These are phyloP conservation scores for Nannoperca obscura DNA, from an alignment of 2,797 vertebrate species.

Conservation along the genomic window DNA sequence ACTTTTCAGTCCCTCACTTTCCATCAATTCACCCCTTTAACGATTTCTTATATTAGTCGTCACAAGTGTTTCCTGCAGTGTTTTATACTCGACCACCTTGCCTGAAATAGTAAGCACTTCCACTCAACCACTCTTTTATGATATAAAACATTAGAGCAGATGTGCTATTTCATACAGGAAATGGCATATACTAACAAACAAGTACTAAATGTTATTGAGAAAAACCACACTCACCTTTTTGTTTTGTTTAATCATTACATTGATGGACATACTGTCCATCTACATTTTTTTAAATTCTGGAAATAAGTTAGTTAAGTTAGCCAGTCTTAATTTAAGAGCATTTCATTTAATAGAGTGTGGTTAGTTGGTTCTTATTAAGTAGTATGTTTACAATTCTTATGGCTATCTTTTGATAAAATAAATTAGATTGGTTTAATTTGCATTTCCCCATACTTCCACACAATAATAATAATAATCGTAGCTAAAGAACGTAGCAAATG, in stretches of 20 bases:
- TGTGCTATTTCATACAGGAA: background rate
- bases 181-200: background rate
- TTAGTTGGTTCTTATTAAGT: background rate
- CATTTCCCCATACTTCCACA: background rate
- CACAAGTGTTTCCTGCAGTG: background rate
- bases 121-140: background rate
- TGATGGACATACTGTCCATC: background rate
- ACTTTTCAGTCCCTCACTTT: background rate
- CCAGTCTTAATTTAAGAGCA: background rate
- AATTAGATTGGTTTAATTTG: background rate
- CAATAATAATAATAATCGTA: too few relatives aligned
- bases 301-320: too few relatives aligned
- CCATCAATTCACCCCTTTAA: background rate
- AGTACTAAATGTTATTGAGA: background rate
- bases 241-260: background rate
- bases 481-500: background rate
- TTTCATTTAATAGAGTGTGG: background rate
- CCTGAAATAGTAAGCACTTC: background rate
- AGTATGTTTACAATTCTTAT: background rate
- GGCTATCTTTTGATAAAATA: background rate
- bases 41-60: background rate
- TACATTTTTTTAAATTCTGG: background rate
- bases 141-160: background rate
- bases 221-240: too few relatives aligned
- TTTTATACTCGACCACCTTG: background rate